These are phyloP conservation scores for Scomber japonicus DNA, from an alignment of 2,113 vertebrate genomes.

Conservation along the genomic window DNA sequence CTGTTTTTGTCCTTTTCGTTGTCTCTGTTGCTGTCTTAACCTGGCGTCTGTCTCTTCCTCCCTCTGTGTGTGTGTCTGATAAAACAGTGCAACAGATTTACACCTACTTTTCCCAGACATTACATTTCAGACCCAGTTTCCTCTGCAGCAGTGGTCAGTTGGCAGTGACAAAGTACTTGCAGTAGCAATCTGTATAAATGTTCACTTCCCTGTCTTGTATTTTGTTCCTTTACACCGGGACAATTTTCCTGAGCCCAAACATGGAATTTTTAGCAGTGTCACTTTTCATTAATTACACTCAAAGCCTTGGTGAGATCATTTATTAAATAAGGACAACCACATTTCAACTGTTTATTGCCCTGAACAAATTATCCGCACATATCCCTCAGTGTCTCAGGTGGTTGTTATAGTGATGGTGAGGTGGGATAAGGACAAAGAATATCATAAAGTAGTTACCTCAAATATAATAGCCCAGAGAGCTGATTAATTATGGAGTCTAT, in stretches of 20 bases:
- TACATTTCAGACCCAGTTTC: not conserved
- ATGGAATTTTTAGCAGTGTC: not conserved
- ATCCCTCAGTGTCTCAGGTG: not conserved
- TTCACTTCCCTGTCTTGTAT: not conserved
- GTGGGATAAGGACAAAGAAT: not conserved
- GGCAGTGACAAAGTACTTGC: not conserved
- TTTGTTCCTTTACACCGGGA: not conserved
- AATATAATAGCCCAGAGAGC: not conserved
- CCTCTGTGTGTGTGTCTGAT: not conserved
- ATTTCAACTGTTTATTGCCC: not conserved
- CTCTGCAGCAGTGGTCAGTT: conserved; percentile 6
- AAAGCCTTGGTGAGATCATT: not conserved
- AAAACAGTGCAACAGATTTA: not conserved
- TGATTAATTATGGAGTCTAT: not conserved
- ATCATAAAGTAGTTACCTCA: not conserved
- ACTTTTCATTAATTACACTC: not conserved
- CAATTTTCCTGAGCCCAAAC: not conserved
- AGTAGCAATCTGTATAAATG: not conserved
- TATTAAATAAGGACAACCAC: not conserved
- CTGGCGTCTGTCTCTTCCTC: not conserved
- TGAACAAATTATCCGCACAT: not conserved
- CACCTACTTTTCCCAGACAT: not conserved
- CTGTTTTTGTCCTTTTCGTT: too few relatives aligned
- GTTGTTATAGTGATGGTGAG: not conserved
- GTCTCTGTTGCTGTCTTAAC: not conserved